Conservation (phyloP, 2,113 vertebrate species). For the Myocastor coypus region DNA sequence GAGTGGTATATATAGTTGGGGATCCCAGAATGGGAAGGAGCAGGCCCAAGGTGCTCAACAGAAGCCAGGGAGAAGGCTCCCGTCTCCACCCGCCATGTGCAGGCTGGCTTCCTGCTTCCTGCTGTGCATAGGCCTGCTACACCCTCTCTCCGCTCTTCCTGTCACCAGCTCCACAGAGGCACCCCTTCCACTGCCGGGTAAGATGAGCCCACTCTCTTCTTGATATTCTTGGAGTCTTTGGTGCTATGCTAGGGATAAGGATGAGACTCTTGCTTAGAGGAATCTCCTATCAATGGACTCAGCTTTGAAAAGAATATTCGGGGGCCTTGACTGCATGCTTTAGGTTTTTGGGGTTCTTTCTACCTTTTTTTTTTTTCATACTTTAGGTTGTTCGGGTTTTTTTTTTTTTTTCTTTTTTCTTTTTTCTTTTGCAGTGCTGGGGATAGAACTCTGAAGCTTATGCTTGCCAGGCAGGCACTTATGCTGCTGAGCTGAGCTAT, state of each 20-base stretch:
- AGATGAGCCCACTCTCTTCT: constrained; percentile 38
- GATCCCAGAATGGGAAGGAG: constrained; percentile 72
- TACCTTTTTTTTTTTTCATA: too few species aligned
- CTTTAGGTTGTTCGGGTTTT: too few species aligned
- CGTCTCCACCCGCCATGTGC: constrained; percentile 67
- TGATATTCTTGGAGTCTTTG: background rate
- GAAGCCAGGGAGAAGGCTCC: background rate
- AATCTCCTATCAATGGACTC: background rate
- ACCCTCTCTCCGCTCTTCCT: constrained; percentile 78
- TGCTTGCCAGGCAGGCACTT: too few species aligned
- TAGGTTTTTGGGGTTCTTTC: too few species aligned
- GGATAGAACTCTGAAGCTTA: too few species aligned
- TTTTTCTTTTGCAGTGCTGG: too few species aligned
- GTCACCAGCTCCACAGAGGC: constrained; percentile 61
- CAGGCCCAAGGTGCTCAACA: constrained; percentile 32
- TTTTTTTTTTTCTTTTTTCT: too few species aligned
- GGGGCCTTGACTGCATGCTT: background rate
- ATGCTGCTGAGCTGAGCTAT: too few species aligned
- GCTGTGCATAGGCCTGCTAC: constrained; percentile 77
- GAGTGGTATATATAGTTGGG: constrained; percentile 84
- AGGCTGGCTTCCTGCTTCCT: constrained; percentile 82
- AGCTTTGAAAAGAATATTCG: background rate
- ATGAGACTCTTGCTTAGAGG: background rate
- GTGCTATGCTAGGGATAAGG: background rate
- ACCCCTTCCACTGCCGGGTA: constrained; percentile 84